These are phyloP conservation scores for Heteropelma amictum DNA, from an alignment of 2,888 invertebrate genomes.

Conservation along the genomic window DNA sequence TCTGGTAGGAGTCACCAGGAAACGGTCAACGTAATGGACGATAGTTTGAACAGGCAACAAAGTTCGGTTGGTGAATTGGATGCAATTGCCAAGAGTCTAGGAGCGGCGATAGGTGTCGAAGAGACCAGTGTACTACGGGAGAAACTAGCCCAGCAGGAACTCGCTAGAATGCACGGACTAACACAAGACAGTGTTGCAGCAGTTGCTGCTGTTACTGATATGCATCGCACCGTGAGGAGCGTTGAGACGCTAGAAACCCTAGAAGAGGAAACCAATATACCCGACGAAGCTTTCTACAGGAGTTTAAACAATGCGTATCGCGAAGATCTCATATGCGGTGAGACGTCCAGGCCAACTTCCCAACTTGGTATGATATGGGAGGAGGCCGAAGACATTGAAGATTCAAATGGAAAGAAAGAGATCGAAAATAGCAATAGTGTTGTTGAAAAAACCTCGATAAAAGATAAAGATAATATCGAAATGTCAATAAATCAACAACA, in stretches of 20 bases:
- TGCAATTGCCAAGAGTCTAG: slow-evolving; percentile 73
- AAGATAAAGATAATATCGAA: slow-evolving; percentile 65
- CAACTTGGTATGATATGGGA: slow-evolving; percentile 93
- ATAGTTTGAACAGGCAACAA: slow-evolving; percentile 62
- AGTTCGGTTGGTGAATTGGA: slow-evolving; percentile 72
- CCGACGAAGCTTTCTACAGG: slow-evolving; percentile 92
- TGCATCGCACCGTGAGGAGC: slow-evolving; percentile 72
- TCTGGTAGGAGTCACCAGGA: slow-evolving; percentile 69
- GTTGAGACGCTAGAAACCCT: slow-evolving; percentile 73
- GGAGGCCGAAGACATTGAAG: slow-evolving; percentile 87
- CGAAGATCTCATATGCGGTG: slow-evolving; percentile 85
- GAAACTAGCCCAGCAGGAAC: slow-evolving; percentile 73
- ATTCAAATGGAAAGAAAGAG: slow-evolving; percentile 78
- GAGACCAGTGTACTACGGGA: slow-evolving; percentile 72
- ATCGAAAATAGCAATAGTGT: slow-evolving; percentile 30
- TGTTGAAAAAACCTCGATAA: slow-evolving; percentile 61
- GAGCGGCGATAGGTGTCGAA: slow-evolving; percentile 72
- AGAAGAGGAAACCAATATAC: slow-evolving; percentile 81
- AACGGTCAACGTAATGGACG: slow-evolving; percentile 65
- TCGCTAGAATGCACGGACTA: slow-evolving; percentile 71
- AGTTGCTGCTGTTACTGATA: slow-evolving; percentile 67
- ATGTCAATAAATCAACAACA: slow-evolving; percentile 43
- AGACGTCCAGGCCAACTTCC: slow-evolving; percentile 83
- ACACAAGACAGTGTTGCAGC: slow-evolving; percentile 68
- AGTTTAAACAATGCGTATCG: slow-evolving; percentile 93